Conservation (phyloP, 2,888 invertebrate genomes). For the Sinopyrophorus schimmeli region DNA sequence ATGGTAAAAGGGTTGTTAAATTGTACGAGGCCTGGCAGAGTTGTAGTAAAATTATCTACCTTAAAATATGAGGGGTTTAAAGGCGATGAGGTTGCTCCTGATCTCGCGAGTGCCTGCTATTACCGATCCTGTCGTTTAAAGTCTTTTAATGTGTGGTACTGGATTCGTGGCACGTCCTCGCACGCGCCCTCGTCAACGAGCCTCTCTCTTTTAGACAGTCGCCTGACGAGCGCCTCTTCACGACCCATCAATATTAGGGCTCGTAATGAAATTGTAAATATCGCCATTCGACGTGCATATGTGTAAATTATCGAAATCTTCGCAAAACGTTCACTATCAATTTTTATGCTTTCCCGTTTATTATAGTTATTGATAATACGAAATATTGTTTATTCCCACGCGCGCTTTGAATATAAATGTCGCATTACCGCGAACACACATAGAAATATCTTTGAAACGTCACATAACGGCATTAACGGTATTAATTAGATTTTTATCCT, state of each 20-base stretch:
- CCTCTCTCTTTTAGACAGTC: constrained; percentile 26
- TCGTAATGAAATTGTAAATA: constrained; percentile 49
- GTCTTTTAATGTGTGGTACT: constrained; percentile 36
- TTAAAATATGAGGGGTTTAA: constrained; percentile 45
- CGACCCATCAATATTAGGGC: constrained; percentile 34
- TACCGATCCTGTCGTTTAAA: constrained; percentile 38
- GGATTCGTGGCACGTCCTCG: constrained; percentile 39
- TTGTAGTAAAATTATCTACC: constrained; percentile 45
- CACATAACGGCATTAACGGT: constrained; percentile 34
- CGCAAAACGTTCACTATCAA: constrained; percentile 42
- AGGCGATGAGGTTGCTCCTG: constrained; percentile 39
- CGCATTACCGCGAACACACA: constrained; percentile 28
- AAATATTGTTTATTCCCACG: constrained; percentile 48
- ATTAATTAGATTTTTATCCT: constrained; percentile 45
- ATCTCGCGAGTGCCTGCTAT: constrained; percentile 33
- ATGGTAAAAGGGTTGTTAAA: constrained; percentile 50
- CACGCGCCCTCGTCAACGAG: constrained; percentile 34
- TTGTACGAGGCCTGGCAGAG: constrained; percentile 41
- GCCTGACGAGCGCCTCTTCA: constrained; percentile 25
- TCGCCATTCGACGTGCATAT: constrained; percentile 27
- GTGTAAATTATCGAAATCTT: no score
- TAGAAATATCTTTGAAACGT: constrained; percentile 32
- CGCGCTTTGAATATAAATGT: constrained; percentile 45
- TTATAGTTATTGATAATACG: constrained; percentile 52
- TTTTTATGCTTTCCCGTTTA: constrained; percentile 48